Base-by-base conservation (phyloP, 2,113 vertebrate genomes). In the Solenodon paradoxus region DNA sequence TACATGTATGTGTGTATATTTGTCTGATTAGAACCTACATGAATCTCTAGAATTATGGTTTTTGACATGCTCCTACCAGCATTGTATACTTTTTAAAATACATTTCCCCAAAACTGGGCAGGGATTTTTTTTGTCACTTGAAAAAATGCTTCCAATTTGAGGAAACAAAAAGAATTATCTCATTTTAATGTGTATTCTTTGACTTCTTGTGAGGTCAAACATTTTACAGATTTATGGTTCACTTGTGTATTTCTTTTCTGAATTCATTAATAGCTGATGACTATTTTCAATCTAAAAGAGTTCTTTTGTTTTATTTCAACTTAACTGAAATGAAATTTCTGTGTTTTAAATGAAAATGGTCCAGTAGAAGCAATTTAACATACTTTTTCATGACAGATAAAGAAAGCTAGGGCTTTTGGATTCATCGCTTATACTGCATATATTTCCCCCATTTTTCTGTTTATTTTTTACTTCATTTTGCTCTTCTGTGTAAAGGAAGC, bases 111-210 rank as follows among this genome's bases (percentile, higher is more conserved):
- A 59, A 68, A 74, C 38, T 61, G 38, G 30, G 32, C 20, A 55
- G 12, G 32, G 19, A 57, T 45, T 51, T 84, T 88, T 78, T 79
- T 75, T 72, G 38, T 40, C 38, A 80, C 38, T 79, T 87, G 3
- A 42, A 71, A 74, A 91, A 71, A 53, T 79, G 64, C n/a, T 95
- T 90, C 45, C n/a, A 93, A 28, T 53, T 57, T 83, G 64, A 91
- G 53, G 85, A 59, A 61, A 78, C 42, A 79, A 69, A 71, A 63
- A 28, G 47, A 3, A 74, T 2, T 17, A 26, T 13, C 53, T 94
- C 16, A 57, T 40, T 88, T 77, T 72, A 45, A 82, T 51, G 80
- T 28, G 28, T 61, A 24, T 75, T 68, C 61, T 94, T 90, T 51
- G 16, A 22, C 72, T 61, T 93, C 40, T 53, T 59, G 5, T n/a